Evolutionary conservation across 2,797 vertebrate genomes (phyloP).

Genomic region (Danio jaintianensis): DNA sequence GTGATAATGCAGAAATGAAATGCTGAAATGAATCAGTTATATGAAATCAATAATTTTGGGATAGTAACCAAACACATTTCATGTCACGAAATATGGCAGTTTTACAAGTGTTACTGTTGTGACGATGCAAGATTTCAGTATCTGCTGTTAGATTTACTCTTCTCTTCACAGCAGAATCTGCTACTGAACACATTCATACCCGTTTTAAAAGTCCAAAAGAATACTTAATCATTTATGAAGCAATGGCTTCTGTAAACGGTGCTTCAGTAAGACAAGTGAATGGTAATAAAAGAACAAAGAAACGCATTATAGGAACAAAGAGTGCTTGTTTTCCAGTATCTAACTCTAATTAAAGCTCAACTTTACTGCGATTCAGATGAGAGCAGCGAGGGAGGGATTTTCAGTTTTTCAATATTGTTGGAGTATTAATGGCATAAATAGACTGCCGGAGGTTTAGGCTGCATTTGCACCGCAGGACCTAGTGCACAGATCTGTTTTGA

Average conservation of each 20-base stretch:
- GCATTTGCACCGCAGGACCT: not conserved
- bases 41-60: not conserved
- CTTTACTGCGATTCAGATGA: constrained; percentile 3
- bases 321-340: constrained; percentile 26
- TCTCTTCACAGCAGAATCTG: not conserved
- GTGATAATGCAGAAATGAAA: not conserved
- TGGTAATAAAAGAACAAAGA: constrained; percentile 27
- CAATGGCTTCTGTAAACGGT: not conserved
- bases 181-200: not conserved
- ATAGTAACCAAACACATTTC: not conserved
- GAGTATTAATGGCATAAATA: not conserved
- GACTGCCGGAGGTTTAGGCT: not conserved
- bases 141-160: no score
- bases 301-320: constrained; percentile 17
- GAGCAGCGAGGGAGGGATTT: constrained; percentile 10
- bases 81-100: not conserved
- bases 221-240: not conserved
- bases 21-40: not conserved
- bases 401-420: constrained; percentile 1
- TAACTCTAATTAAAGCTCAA: constrained; percentile 1
- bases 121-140: not conserved
- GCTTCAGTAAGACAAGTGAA: constrained; percentile 5
- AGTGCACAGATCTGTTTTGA: constrained; percentile 5
- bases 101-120: not conserved
- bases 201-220: not conserved